phyloP scores from a whole-genome alignment of 2,888 invertebrate genomes.

The Agonopterix heracliana region DNA sequence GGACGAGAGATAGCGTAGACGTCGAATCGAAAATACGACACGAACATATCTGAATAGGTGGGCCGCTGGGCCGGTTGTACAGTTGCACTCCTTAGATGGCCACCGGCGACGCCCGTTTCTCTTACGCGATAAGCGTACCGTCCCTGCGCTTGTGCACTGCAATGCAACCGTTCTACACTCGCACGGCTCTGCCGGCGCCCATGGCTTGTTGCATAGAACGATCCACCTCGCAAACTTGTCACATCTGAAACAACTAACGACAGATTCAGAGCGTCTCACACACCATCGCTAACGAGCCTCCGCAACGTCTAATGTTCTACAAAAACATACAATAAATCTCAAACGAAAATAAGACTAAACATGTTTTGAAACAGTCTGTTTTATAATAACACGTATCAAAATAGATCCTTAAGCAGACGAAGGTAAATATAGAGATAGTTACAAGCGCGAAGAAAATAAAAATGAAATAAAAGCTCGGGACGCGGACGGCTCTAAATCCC shows the following conservation, averaged over 20 bases:
- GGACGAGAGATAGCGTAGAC: slow-evolving; percentile 28
- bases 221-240: slow-evolving; percentile 9
- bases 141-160: not conserved
- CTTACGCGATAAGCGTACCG: slow-evolving; percentile 16
- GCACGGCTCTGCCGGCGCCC: not conserved
- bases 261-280: not conserved
- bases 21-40: slow-evolving; percentile 49
- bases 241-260: not conserved
- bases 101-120: slow-evolving; percentile 57
- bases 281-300: too few species aligned
- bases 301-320: not conserved
- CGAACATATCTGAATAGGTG: slow-evolving; percentile 24
- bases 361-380: slow-evolving; percentile 14
- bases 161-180: not conserved
- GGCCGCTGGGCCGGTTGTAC: slow-evolving; percentile 63
- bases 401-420: slow-evolving; percentile 46
- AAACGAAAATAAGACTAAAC: slow-evolving; percentile 5
- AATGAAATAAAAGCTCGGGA: slow-evolving; percentile 42
- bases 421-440: slow-evolving; percentile 37
- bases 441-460: slow-evolving; percentile 39
- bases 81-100: slow-evolving; percentile 68
- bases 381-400: slow-evolving; percentile 25
- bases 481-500: slow-evolving; percentile 53
- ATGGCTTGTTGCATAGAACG: slow-evolving; percentile 1
- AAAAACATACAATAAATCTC: slow-evolving; percentile 7